Evolutionary conservation across 2,888 invertebrate genomes (phyloP), one percentile per base, ranked within the genome.

Genomic region (Andrena dorsata): DNA sequence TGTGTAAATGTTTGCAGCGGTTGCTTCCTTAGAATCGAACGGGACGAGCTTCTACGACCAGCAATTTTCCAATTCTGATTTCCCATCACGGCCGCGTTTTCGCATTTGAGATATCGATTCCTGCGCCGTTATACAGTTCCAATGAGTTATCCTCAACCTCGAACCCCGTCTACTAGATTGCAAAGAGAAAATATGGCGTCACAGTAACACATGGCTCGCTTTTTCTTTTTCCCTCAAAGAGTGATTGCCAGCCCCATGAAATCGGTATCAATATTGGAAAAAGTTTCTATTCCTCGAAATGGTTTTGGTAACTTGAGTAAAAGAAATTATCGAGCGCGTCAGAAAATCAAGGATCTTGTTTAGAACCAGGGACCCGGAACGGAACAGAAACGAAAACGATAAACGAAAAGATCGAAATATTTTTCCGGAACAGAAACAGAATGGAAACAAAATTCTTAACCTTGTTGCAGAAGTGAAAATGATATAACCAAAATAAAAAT

Each of bases 61-160:
- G n/a, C 53, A 13, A 65, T 56, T 58, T 41, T 68, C 26, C 75
- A 35, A 41, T 41, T 69, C 20, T 5, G 32, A 65, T 66, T 64
- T 69, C 51, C 60, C 26, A 35, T 58, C 30, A 26, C 53, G 2
- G 16, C 7, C 2, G 56, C 26, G n/a, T 10, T 23, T 23, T 47
- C n/a, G 53, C 66, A 13, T 16, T 41, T 30, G 47, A 16, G 35
- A 13, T 30, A 66, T 75, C 66, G 79, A 79, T 71, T 56, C 32
- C 8, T 26, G 35, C 23, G 4, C 10, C 56, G 49, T 32, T 32
- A 66, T 51, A 32, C 68, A 65, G 41, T 30, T 66, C 4, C 28
- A 63, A 61, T 73, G 35, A 72, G 80, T 82, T 61, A 65, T 71
- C 61, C 71, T 30, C 68, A 76, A 69, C 76, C 83, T 73, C 81